These are phyloP conservation scores for Himalopsyche kuldschensis DNA, from an alignment of 2,888 invertebrate genomes.

Conservation along the genomic window DNA sequence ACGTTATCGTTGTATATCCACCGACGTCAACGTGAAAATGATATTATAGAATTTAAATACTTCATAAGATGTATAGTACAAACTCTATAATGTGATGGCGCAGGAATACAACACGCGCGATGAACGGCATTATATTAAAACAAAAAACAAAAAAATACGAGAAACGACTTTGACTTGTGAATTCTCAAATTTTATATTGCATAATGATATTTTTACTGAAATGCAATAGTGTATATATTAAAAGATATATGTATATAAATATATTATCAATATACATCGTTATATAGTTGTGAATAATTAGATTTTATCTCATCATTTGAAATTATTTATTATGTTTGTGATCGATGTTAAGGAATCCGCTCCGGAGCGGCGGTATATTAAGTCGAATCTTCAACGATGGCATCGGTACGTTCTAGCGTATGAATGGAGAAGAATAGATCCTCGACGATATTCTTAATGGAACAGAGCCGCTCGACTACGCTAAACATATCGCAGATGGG, in stretches of 20 bases:
- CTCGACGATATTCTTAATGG: conserved; percentile 25
- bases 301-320: conserved; percentile 20
- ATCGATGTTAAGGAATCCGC: not conserved
- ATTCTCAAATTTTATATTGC: conserved; percentile 21
- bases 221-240: conserved; percentile 24
- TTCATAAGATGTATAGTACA: conserved; percentile 32
- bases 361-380: not conserved
- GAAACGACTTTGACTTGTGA: conserved; percentile 1
- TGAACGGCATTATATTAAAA: not conserved
- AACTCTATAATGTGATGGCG: conserved; percentile 9
- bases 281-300: conserved; percentile 27
- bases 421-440: not conserved
- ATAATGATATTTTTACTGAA: conserved; percentile 9
- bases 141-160: not conserved
- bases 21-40: not conserved
- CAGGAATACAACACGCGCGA: not conserved
- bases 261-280: conserved; percentile 31
- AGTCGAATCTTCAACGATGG: not conserved
- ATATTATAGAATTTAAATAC: conserved; percentile 24
- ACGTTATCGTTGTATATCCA: not conserved
- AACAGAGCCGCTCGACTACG: conserved; percentile 33
- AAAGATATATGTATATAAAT: not conserved
- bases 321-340: conserved; percentile 18
- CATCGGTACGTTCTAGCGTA: not conserved
- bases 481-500: conserved; percentile 31